These are phyloP conservation scores for Galerucella nymphaeae DNA, from an alignment of 2,888 invertebrate species.

Conservation along the genomic window DNA sequence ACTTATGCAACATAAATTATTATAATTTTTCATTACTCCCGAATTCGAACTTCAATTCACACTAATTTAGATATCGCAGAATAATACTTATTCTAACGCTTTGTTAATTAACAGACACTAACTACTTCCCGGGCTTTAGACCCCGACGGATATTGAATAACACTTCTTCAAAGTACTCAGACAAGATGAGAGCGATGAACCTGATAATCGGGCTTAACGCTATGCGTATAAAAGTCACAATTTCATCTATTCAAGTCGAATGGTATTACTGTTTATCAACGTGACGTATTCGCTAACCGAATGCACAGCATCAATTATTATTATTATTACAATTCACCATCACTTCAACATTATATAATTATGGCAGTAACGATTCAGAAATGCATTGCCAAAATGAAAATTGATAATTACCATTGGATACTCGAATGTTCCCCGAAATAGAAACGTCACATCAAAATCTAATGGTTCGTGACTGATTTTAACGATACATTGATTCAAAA, in stretches of 20 bases:
- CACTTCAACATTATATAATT: neutral
- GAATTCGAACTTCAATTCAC: no score
- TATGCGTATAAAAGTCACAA: neutral
- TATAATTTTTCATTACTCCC: no score
- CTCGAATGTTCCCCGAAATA: constrained; percentile 14
- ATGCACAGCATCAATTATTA: neutral
- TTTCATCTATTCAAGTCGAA: neutral
- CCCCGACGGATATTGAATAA: no score
- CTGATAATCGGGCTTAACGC: no score
- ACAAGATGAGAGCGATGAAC: neutral
- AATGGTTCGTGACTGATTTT: constrained; percentile 37
- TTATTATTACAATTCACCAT: no score
- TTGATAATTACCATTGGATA: constrained; percentile 21
- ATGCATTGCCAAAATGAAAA: constrained; percentile 13
- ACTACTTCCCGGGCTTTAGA: no score
- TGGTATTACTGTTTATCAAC: neutral
- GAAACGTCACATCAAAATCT: constrained; percentile 27
- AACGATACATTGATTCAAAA: constrained; percentile 36
- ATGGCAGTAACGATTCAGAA: neutral
- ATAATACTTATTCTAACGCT: no score
- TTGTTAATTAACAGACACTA: no score
- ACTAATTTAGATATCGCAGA: no score
- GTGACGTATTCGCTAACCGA: neutral
- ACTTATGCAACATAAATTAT: neutral
- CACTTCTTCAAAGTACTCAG: neutral